Percentiles rank a stretch among this genome's conserved stretches.
Conservation (phyloP, 2,888 invertebrate genomes). For the Neocrepidodera transversa region DNA sequence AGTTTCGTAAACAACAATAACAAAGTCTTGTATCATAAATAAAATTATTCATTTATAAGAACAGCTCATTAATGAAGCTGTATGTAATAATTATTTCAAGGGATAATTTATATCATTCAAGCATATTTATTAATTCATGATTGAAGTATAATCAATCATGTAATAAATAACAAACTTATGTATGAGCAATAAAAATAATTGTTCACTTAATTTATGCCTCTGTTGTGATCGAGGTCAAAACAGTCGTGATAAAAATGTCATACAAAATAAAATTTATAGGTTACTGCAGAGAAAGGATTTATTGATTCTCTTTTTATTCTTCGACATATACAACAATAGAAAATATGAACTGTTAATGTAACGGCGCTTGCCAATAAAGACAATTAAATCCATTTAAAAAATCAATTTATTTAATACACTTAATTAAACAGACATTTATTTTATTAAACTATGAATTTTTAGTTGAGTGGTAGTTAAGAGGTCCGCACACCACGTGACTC, state of each 20-base stretch:
- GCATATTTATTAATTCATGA: conserved; percentile 35
- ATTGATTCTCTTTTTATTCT: no score
- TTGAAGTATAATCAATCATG: conserved; percentile 36
- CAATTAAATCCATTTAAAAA: conserved; percentile 18
- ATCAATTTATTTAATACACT: no score
- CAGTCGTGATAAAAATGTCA: conserved; percentile 29
- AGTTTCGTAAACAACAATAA: no score
- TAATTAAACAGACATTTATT: no score
- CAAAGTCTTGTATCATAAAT: background rate
- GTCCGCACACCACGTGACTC: no score
- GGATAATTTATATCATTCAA: conserved; percentile 37
- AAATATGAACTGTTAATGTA: conserved; percentile 19
- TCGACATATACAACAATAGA: background rate
- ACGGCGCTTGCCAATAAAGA: no score
- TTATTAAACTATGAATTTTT: no score
- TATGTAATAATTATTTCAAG: conserved; percentile 23
- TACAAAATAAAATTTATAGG: conserved; percentile 19
- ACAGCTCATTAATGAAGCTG: conserved; percentile 29
- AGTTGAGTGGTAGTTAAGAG: no score
- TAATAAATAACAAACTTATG: conserved; percentile 34
- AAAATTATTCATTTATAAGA: conserved; percentile 8
- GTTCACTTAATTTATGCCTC: conserved; percentile 33
- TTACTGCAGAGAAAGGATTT: conserved; percentile 12
- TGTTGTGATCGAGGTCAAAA: conserved; percentile 32
- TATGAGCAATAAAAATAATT: conserved; percentile 38